A percentile compares a stretch with the other conserved stretches of the same genome.
Conservation (phyloP, 2,113 vertebrate genomes). For the Platichthys flesus region DNA sequence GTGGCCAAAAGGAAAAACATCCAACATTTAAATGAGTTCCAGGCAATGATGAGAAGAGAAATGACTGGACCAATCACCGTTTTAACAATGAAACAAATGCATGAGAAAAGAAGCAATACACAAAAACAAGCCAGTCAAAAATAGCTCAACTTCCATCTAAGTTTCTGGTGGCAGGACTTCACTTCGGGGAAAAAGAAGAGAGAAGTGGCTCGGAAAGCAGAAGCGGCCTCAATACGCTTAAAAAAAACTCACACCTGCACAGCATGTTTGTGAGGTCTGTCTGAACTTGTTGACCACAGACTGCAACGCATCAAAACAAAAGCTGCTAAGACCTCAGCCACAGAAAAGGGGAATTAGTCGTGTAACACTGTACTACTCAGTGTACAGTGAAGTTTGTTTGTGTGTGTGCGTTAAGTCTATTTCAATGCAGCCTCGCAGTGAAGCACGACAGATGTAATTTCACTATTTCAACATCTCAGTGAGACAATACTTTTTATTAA, state of each 20-base stretch:
- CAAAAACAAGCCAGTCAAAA: conserved; percentile 28
- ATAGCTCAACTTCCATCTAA: conserved; percentile 41
- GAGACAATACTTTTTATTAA: no score
- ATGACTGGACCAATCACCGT: background rate
- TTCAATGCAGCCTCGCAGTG: background rate
- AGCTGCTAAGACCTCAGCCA: background rate
- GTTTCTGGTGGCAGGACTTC: conserved; percentile 57
- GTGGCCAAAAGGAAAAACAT: background rate
- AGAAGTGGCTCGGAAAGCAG: conserved; percentile 81
- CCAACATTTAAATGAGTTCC: conserved; percentile 1
- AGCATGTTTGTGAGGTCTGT: background rate
- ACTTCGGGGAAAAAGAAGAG: conserved; percentile 69
- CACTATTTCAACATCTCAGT: background rate
- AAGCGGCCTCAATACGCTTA: conserved; percentile 57
- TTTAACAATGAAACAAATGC: conserved; percentile 13
- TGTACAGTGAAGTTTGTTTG: conserved; percentile 6
- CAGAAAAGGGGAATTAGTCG: conserved; percentile 50
- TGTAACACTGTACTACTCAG: conserved; percentile 15
- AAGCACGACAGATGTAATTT: background rate
- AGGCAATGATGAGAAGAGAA: conserved; percentile 6
- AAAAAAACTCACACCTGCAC: conserved; percentile 58
- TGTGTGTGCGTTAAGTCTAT: background rate
- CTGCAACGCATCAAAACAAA: conserved; percentile 23
- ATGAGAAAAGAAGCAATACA: background rate
- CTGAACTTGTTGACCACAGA: conserved; percentile 5